phyloP scores from a whole-genome alignment of 2,113 vertebrate genomes.

The Trochalopteron elliotii region DNA sequence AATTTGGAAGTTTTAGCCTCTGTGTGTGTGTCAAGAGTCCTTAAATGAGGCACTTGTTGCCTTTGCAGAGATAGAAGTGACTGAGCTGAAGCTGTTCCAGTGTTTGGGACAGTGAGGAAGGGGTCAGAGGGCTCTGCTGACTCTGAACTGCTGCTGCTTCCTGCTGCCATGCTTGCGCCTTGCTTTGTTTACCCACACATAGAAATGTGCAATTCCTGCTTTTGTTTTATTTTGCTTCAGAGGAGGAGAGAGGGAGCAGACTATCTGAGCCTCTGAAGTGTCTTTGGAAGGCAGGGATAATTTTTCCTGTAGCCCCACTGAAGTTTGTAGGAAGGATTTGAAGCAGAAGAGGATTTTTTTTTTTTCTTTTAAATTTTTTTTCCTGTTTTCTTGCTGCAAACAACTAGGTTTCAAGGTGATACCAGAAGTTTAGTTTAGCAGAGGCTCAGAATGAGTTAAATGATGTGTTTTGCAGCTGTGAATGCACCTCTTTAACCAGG shows the following conservation, averaged over 20 bases:
- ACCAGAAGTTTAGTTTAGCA: not conserved
- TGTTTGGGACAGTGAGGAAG: not conserved
- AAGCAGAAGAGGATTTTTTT: not conserved
- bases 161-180: constrained; percentile 8
- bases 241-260: not conserved
- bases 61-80: not conserved
- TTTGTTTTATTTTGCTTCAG: constrained; percentile 8
- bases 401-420: not conserved
- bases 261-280: not conserved
- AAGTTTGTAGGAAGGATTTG: not conserved
- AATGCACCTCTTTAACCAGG: not conserved
- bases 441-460: not conserved
- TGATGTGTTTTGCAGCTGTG: not conserved
- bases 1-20: not conserved
- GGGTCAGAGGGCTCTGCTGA: constrained; percentile 4
- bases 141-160: constrained; percentile 17
- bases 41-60: not conserved
- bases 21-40: not conserved
- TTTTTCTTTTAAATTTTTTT: not conserved
- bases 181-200: constrained; percentile 10
- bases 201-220: constrained; percentile 45
- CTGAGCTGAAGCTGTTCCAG: not conserved
- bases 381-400: not conserved
- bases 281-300: not conserved
- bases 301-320: not conserved